These are phyloP conservation scores for Andrena praecox DNA, from an alignment of 2,888 invertebrate genomes.

Conservation along the genomic window DNA sequence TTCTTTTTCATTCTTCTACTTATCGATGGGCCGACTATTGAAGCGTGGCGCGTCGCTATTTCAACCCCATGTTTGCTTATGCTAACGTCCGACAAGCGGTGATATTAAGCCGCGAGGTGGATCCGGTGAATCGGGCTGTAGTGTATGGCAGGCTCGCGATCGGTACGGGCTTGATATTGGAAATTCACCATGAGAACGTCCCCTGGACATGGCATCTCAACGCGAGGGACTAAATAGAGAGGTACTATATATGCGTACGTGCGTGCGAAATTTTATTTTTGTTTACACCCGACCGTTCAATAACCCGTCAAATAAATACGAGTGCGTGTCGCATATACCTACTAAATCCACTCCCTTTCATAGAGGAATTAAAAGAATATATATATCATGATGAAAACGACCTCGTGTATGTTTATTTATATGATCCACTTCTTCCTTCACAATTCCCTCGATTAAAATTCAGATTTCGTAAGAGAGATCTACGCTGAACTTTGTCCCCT, in stretches of 20 bases:
- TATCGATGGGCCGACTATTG: constrained; percentile 38
- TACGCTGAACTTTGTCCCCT: too few relatives aligned
- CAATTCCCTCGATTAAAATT: too few relatives aligned
- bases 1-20: constrained; percentile 43
- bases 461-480: too few relatives aligned
- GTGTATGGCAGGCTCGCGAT: constrained; percentile 49
- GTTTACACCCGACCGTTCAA: constrained; percentile 33
- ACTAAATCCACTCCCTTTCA: background rate
- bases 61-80: constrained; percentile 77
- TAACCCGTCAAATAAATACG: constrained; percentile 40
- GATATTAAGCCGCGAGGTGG: constrained; percentile 75
- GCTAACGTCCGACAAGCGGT: constrained; percentile 79
- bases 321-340: background rate
- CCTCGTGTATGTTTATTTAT: constrained; percentile 10
- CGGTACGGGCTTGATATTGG: constrained; percentile 65
- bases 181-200: constrained; percentile 64
- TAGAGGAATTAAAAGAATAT: constrained; percentile 3
- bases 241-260: constrained; percentile 9
- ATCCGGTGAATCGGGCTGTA: constrained; percentile 57
- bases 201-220: constrained; percentile 68
- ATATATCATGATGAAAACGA: background rate
- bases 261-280: constrained; percentile 46
- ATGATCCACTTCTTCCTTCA: background rate
- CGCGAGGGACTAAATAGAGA: constrained; percentile 52
- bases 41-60: constrained; percentile 38